Conservation (phyloP, 2,888 invertebrate genomes). For the Drosophila tripunctata region DNA sequence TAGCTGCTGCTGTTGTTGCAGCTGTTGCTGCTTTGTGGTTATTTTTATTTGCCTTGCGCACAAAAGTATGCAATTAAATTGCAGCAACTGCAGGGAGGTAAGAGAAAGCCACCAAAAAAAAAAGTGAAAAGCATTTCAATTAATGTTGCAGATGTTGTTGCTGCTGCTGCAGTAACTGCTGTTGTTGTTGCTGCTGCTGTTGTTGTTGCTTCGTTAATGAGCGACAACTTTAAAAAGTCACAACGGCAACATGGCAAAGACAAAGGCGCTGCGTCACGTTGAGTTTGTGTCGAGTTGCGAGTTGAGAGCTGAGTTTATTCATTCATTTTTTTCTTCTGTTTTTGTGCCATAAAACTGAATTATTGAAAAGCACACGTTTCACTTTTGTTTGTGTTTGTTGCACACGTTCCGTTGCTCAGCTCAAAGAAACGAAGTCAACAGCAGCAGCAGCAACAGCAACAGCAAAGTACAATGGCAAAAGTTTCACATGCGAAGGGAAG, state of each 20-base stretch:
- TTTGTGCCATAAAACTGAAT: constrained; percentile 79
- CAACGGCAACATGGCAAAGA: constrained; percentile 40
- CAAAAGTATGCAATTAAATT: constrained; percentile 69
- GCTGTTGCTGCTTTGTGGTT: constrained; percentile 40
- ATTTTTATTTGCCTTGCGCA: constrained; percentile 61
- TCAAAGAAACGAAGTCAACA: constrained; percentile 76
- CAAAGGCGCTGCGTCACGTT: constrained; percentile 61
- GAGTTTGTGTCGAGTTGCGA: constrained; percentile 52
- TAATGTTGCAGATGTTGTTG: constrained; percentile 54
- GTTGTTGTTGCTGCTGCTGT: background rate
- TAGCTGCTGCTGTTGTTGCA: constrained; percentile 14
- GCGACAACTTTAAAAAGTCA: constrained; percentile 71
- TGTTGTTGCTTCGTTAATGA: constrained; percentile 61
- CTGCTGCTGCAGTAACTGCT: background rate
- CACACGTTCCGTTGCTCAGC: constrained; percentile 28
- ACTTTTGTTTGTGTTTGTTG: constrained; percentile 72
- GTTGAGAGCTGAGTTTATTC: too few relatives aligned
- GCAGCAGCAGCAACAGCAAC: constrained; percentile 40
- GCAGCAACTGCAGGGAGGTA: constrained; percentile 32
- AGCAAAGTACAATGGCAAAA: constrained; percentile 53
- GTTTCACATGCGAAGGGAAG: constrained; percentile 42
- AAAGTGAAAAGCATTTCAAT: constrained; percentile 79
- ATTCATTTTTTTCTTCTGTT: constrained; percentile 10
- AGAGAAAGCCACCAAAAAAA: constrained; percentile 13
- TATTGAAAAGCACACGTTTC: constrained; percentile 79